A percentile compares a stretch with the other conserved stretches of the same genome.
Evolutionary conservation across 2,797 vertebrate genomes (phyloP).

Genomic region (Schizothorax lantsangensis): DNA sequence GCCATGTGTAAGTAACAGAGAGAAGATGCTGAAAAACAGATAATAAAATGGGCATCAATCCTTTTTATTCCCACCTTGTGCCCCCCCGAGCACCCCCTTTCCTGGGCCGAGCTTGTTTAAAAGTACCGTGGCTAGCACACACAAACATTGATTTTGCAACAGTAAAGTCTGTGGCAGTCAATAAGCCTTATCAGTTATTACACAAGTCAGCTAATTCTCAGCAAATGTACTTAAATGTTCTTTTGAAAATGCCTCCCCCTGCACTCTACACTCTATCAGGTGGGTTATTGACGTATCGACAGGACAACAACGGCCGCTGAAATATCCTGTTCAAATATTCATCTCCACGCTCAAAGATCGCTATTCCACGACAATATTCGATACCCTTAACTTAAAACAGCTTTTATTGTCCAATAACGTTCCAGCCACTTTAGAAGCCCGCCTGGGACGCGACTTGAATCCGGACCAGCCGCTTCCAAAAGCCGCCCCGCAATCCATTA

Average conservation of each 20-base stretch:
- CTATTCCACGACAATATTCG: constrained; percentile 65
- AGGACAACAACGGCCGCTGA: constrained; percentile 79
- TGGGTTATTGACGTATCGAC: constrained; percentile 85
- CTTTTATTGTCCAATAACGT: constrained; percentile 78
- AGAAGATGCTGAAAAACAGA: constrained; percentile 80
- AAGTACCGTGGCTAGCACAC: constrained; percentile 77
- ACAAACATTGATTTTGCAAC: constrained; percentile 82
- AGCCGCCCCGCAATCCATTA: constrained; percentile 57
- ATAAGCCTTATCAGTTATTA: constrained; percentile 83
- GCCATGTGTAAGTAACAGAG: constrained; percentile 83
- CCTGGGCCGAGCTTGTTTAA: constrained; percentile 80
- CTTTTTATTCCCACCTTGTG: constrained; percentile 81
- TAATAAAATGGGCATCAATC: constrained; percentile 86
- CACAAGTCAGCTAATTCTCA: constrained; percentile 84
- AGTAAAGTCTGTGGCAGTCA: constrained; percentile 79
- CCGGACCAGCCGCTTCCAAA: constrained; percentile 57
- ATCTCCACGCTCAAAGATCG: constrained; percentile 76
- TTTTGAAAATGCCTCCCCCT: constrained; percentile 82
- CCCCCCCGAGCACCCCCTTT: constrained; percentile 72
- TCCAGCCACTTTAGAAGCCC: constrained; percentile 66
- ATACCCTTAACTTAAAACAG: constrained; percentile 75
- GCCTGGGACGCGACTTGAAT: constrained; percentile 50
- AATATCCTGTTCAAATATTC: constrained; percentile 86
- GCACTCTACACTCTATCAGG: constrained; percentile 79
- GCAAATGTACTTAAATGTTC: constrained; percentile 84